Evolutionary conservation across 2,113 vertebrate genomes (phyloP), one percentile per base, ranked within the genome.

Genomic region (Heterochromis multidens): DNA sequence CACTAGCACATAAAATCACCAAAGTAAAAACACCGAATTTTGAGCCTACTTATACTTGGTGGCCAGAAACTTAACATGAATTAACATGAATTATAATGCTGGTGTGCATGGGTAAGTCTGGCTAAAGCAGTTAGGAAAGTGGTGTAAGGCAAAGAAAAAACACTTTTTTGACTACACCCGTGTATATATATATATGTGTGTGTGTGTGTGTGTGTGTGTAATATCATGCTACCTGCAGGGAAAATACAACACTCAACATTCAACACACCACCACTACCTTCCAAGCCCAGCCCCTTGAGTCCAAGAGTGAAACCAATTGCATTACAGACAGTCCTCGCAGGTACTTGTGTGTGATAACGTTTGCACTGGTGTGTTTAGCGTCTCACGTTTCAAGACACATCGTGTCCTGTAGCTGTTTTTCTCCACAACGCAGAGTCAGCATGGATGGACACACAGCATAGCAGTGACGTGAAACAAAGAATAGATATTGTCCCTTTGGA

Each of bases 341-440:
- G 61, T 8, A 4, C 79, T 13, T 7, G 6, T 27, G n/a, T 46
- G 27, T 43, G 31, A 21, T 57, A 27, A 87, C 13, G 81, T 82
- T 81, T 65, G 35, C 79, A 43, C 82, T 33, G n/a, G 70, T 80
- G 43, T 84, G 3, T 87, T 77, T 86, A 35, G 2, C n/a, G 27
- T 86, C 81, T 92, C 87, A 43, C 63, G 79, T 92, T 89, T 89
- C 90, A 89, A 4, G 43, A 31, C 80, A 67, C 17, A 74, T 46
- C 65, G 67, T 79, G 77, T 92, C 88, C 90, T 91, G 87, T 59
- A 63, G 77, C 40, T 49, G 78, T 81, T 74, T 65, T 83, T 25
- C 31, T 77, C 31, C 54, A 35, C 37, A 17, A 6, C 9, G n/a
- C 63, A 37, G 57, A 63, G 57, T 60, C 65, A 29, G 60, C 7